phyloP scores from a whole-genome alignment of 2,888 invertebrate species.

The Amblyjoppa fuscipennis region DNA sequence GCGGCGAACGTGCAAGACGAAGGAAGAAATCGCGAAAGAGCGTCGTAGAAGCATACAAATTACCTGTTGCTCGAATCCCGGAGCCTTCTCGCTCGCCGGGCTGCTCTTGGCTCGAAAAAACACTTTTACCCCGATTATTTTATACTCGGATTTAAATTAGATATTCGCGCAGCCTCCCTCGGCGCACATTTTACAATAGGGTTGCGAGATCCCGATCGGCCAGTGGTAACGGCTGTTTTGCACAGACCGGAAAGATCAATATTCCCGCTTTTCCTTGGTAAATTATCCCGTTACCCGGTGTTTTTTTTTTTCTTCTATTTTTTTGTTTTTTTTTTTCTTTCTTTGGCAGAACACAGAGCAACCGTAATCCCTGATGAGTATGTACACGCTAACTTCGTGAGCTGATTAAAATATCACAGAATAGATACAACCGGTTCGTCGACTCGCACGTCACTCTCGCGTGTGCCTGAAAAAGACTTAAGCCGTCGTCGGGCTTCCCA shows the following conservation, averaged over 20 bases:
- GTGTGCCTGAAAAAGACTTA: not conserved
- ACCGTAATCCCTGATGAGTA: not conserved
- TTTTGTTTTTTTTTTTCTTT: not conserved
- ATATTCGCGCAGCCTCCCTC: slow-evolving; percentile 33
- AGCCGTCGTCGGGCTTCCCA: slow-evolving; percentile 6
- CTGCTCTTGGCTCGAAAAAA: slow-evolving; percentile 82
- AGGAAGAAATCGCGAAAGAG: slow-evolving; percentile 10
- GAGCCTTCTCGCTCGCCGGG: slow-evolving; percentile 83
- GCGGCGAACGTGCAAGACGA: not conserved
- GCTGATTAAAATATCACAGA: slow-evolving; percentile 56
- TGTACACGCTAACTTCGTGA: slow-evolving; percentile 3
- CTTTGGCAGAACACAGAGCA: slow-evolving; percentile 2
- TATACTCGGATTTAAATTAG: slow-evolving; percentile 49
- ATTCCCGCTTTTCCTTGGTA: slow-evolving; percentile 9
- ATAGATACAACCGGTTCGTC: slow-evolving; percentile 21
- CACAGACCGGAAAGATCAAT: slow-evolving; percentile 47
- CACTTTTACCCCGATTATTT: slow-evolving; percentile 82
- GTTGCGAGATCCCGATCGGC: not conserved
- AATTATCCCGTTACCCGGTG: not conserved
- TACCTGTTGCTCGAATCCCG: slow-evolving; percentile 84
- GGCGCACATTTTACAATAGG: slow-evolving; percentile 43
- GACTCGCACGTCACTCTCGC: slow-evolving; percentile 5
- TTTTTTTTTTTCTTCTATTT: not conserved
- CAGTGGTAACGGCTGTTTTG: slow-evolving; percentile 3
- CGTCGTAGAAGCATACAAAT: slow-evolving; percentile 66